Conservation (phyloP, 2,797 vertebrate species). For the Cossypha dichroa region DNA sequence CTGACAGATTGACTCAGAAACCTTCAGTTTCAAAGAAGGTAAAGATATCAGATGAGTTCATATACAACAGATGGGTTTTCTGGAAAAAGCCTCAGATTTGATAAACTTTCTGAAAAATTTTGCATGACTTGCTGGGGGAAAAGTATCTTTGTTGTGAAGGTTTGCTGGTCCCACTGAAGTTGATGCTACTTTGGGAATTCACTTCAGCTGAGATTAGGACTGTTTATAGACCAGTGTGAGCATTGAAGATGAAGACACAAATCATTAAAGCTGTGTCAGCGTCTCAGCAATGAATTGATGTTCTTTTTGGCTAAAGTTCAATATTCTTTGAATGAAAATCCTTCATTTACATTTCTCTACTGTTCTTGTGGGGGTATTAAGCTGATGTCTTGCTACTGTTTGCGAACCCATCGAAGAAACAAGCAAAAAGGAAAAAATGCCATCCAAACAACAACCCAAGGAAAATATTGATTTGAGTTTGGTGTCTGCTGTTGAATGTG, state of each 20-base stretch:
- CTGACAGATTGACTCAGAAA: constrained; percentile 1
- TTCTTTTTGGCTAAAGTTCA: constrained; percentile 9
- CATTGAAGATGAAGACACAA: neutral
- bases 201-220: neutral
- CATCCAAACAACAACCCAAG: neutral
- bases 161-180: neutral
- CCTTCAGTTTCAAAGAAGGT: constrained; percentile 4
- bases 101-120: constrained; percentile 4
- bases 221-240: neutral
- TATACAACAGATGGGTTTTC: constrained; percentile 18
- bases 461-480: neutral
- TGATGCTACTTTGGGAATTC: neutral
- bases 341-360: neutral
- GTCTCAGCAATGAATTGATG: neutral
- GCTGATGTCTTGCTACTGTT: neutral
- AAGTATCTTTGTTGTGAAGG: neutral
- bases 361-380: neutral
- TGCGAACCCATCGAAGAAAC: neutral
- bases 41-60: constrained; percentile 14
- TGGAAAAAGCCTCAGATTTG: neutral
- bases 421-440: neutral
- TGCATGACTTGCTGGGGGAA: neutral
- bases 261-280: neutral
- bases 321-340: neutral
- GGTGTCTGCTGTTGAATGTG: neutral